Evolutionary conservation across 2,888 invertebrate genomes (phyloP).

Genomic region (Sesia bembeciformis): DNA sequence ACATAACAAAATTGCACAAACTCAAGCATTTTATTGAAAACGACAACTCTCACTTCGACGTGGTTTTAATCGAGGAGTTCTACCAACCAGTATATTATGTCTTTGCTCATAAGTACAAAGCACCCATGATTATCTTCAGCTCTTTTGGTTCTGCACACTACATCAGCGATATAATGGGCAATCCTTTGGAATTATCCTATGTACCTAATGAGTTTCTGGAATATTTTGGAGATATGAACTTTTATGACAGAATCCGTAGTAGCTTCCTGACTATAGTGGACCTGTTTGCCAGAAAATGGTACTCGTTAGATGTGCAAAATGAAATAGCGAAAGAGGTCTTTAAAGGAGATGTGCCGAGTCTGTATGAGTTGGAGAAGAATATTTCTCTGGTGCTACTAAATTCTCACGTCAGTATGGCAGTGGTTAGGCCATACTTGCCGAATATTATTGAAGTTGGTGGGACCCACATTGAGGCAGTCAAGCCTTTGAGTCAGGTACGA

Average conservation of each 20-base stretch:
- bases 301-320: constrained; percentile 28
- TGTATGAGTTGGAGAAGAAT: constrained; percentile 49
- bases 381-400: constrained; percentile 61
- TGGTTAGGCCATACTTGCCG: constrained; percentile 48
- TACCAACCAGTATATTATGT: constrained; percentile 24
- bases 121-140: constrained; percentile 12
- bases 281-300: constrained; percentile 4
- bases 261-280: constrained; percentile 1
- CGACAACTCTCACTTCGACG: constrained; percentile 19
- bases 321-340: constrained; percentile 31
- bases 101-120: constrained; percentile 24
- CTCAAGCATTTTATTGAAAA: constrained; percentile 12
- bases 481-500: no score
- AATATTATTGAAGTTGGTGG: constrained; percentile 70
- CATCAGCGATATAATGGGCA: constrained; percentile 14
- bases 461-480: constrained; percentile 33
- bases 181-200: constrained; percentile 32
- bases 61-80: constrained; percentile 24
- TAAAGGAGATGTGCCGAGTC: constrained; percentile 30
- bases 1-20: constrained; percentile 10
- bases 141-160: constrained; percentile 15
- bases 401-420: constrained; percentile 55
- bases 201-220: constrained; percentile 54
- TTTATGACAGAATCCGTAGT: constrained; percentile 17
- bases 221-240: constrained; percentile 50